Evolutionary conservation across 2,113 vertebrate species (phyloP), one percentile per base, ranked within the genome.

Genomic region (Capreolus pygargus): DNA sequence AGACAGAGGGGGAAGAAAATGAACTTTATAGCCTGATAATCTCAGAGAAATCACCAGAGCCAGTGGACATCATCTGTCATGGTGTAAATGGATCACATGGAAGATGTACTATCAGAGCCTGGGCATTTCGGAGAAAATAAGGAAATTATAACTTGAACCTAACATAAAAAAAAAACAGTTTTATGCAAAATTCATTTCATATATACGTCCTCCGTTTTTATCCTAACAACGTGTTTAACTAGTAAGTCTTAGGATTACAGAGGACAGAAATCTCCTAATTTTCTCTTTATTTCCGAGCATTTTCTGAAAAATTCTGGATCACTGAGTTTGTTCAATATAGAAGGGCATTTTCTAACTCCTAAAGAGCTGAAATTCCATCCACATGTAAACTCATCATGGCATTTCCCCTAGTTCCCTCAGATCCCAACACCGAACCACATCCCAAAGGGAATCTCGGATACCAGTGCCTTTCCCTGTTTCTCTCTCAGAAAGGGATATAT

Each of bases 391-490:
- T 67, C 15, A n/a, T 17, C 7, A n/a, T 16, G 3, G 1, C 61
- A 36, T 21, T 19, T 36, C 64, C 33, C 33, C 3, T 67, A 67
- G 8, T 67, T n/a, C 16, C 2, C 4, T 0, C 36, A n/a, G 64
- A 19, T 36, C 33, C 64, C 64, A 67, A 67, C 16, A 19, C 64
- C 1, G 17, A 67, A 67, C 64, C 64, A 67, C 64, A 21, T 67
- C 7, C 33, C 17, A 67, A 0, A n/a, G 61, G 8, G 8, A n/a
- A 67, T 36, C 8, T 36, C 4, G 0, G 64, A 67, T 64, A 10
- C 64, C 8, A 5, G 16, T 67, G 33, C 1, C 33, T n/a, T 16
- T 19, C 33, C 16, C 1, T 64, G 15, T 4, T n/a, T 15, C 4
- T n/a, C 30, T n/a, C 30, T 64, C 61, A n/a, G 30, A 64, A 64